Evolutionary conservation across 2,113 vertebrate genomes (phyloP), one percentile per base, ranked within the genome.

Genomic region (Mobula birostris): DNA sequence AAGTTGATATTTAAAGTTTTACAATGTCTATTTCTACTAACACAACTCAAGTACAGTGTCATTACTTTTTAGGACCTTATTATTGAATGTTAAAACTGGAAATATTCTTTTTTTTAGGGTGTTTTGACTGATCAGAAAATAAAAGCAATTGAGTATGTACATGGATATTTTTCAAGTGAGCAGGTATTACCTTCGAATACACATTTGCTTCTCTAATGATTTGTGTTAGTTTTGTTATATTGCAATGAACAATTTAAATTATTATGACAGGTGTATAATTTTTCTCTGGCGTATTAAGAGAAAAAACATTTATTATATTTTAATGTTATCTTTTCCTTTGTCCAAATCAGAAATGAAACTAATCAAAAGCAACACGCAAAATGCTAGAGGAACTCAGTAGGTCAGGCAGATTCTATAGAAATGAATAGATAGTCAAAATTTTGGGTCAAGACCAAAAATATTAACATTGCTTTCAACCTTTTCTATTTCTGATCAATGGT

Each of bases 161-260:
- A 99, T 95, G 99, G 99, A 93, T 99, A 99, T 96, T 99, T 99
- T 95, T 99, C 99, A 94, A 98, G 98, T 95, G 98, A 99, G 95
- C 99, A 99, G 99, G 99, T 99, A 97, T 96, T 94, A 27, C 48
- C 95, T 40, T 40, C 56, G 27, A 58, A 8, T 48, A 11, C 7
- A 32, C n/a, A 36, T 61, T 63, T 58, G 14, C 6, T 90, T 63
- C 85, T 66, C 14, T 63, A 29, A 15, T 32, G 12, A 58, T 66
- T 32, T 15, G 27, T 88, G 56, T 0, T 66, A 8, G 29, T 61
- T 74, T 21, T 66, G 12, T 88, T 14, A 66, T 7, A 88, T 88
- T 88, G 29, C 85, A 66, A 32, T 88, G 14, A 88, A 88, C 5
- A 32, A 66, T 68, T 66, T n/a, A 66, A 66, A n/a, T n/a, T 66